Base-by-base conservation (phyloP, 2,113 vertebrate species). In the Desmodus rotundus region DNA sequence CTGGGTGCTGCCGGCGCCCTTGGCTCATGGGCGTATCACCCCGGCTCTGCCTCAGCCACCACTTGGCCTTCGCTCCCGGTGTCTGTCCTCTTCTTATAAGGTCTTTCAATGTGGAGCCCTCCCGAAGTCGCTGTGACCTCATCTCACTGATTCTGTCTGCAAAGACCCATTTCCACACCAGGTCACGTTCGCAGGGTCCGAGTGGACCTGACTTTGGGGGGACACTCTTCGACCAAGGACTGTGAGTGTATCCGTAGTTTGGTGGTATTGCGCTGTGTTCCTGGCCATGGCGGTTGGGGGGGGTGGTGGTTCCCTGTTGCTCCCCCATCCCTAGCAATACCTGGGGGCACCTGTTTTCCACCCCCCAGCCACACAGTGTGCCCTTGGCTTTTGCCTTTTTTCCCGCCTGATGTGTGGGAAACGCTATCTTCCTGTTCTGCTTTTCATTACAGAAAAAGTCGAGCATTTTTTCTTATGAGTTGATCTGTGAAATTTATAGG, bases 261-360 rank as follows among this genome's bases (percentile, higher is more conserved):
- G 45, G 33, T 19, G 11, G 0, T 0, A 2, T 0, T 0, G 33
- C 12, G 5, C 41, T 16, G 6, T 7, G 2, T 0, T 0, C 14
- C 16, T 5, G 3, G 0, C 26, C n/a, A n/a, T n/a, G n/a, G n/a
- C n/a, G n/a, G n/a, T n/a, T 24, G 1, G 0, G 8, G 41, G 0
- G 41, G 0, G 15, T 3, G 1, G n/a, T n/a, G n/a, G n/a, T n/a
- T n/a, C 33, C 11, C 2, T 5, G 38, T 3, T 22, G 7, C 5
- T 4, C 4, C 13, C 24, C 13, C 80, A 12, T 4, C 72, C 1
- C 0, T 19, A 14, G 33, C 4, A 8, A 31, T 1, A 2, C 5
- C 5, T 13, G 50, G 47, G 33, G 10, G 14, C 11, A 4, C 10
- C 73, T 6, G 1, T 1, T 41, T 43, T 2, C 17, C 28, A 9